A percentile compares a stretch with the other conserved stretches of the same genome.
Conservation (phyloP, 2,888 invertebrate genomes). For the Mamestra brassicae region DNA sequence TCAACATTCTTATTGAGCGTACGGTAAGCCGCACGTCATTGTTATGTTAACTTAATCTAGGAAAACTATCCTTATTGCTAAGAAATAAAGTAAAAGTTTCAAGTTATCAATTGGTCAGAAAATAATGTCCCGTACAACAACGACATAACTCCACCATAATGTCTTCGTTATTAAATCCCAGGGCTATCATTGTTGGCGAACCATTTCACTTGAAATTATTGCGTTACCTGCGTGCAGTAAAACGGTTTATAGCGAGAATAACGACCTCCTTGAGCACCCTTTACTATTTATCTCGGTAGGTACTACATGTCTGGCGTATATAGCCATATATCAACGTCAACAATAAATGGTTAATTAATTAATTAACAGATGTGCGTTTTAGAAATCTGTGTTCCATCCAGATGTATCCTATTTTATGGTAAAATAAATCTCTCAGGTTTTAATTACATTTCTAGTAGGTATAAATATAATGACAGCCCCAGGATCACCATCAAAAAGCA, state of each 20-base stretch:
- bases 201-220: constrained; percentile 49
- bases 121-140: not conserved
- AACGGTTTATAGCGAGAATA: constrained; percentile 71
- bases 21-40: not conserved
- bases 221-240: constrained; percentile 67
- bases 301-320: constrained; percentile 56
- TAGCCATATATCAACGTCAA: constrained; percentile 54
- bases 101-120: constrained; percentile 1
- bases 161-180: constrained; percentile 59
- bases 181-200: constrained; percentile 51
- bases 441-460: constrained; percentile 11
- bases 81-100: not conserved
- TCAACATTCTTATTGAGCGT: not conserved
- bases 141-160: constrained; percentile 17
- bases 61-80: not conserved
- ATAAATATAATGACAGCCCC: constrained; percentile 11
- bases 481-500: constrained; percentile 27
- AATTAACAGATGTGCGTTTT: constrained; percentile 40
- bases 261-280: constrained; percentile 67
- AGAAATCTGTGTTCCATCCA: constrained; percentile 24
- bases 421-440: constrained; percentile 14
- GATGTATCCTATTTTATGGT: constrained; percentile 12
- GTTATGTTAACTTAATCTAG: not conserved
- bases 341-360: constrained; percentile 58
- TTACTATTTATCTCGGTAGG: constrained; percentile 66